A percentile compares a stretch with the other conserved stretches of the same genome.
phyloP scores from a whole-genome alignment of 2,113 vertebrate genomes.

The Laticauda laticaudata region DNA sequence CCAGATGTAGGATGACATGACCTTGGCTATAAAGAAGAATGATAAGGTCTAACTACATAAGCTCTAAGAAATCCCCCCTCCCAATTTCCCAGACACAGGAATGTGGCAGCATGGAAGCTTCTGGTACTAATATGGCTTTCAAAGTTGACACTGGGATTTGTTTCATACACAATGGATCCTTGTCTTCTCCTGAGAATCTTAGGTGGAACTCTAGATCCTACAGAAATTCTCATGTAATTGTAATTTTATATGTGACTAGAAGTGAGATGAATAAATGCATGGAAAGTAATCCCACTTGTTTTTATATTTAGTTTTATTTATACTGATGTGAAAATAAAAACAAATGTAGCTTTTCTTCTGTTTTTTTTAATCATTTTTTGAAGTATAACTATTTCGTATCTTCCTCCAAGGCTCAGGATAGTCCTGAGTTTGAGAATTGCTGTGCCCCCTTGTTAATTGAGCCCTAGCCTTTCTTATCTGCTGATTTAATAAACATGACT shows the following conservation, averaged over 20 bases:
- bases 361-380: not conserved
- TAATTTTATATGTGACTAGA: not conserved
- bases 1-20: too few relatives aligned
- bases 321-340: not conserved
- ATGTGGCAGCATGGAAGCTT: too few relatives aligned
- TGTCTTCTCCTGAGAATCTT: not conserved
- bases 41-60: too few relatives aligned
- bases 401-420: not conserved
- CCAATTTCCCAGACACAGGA: too few relatives aligned
- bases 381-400: not conserved
- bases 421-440: not conserved
- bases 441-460: not conserved
- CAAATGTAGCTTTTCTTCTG: not conserved
- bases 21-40: too few relatives aligned
- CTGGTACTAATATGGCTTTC: too few relatives aligned
- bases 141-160: not conserved
- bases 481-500: not conserved
- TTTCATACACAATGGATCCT: not conserved
- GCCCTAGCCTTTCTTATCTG: not conserved
- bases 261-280: not conserved
- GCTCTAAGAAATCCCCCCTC: too few relatives aligned
- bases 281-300: not conserved
- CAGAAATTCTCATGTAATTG: not conserved
- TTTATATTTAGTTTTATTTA: not conserved
- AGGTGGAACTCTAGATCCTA: not conserved